phyloP scores from a whole-genome alignment of 2,113 vertebrate species.

The Ornithorhynchus anatinus region DNA sequence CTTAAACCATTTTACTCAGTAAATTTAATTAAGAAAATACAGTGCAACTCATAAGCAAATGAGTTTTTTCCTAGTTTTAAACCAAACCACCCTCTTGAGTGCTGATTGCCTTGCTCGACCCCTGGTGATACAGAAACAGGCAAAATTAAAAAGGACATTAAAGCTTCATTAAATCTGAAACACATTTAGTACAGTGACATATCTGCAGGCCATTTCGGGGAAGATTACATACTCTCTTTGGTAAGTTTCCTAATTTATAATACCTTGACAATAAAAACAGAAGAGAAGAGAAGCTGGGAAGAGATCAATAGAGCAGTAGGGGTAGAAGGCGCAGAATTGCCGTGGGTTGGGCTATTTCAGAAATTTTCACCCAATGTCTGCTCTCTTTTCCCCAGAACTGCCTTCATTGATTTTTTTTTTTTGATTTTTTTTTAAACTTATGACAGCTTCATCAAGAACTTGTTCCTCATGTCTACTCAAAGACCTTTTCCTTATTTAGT shows the following conservation, averaged over 20 bases:
- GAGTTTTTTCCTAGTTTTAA: conserved; percentile 83
- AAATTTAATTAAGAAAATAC: conserved; percentile 88
- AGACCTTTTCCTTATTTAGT: conserved; percentile 1
- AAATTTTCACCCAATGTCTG: neutral
- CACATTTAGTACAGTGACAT: conserved; percentile 88
- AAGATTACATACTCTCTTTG: conserved; percentile 81
- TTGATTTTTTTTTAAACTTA: neutral
- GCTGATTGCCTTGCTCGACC: conserved; percentile 83
- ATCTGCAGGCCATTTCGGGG: conserved; percentile 84
- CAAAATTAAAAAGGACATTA: conserved; percentile 89
- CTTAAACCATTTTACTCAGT: conserved; percentile 82
- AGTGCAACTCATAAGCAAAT: conserved; percentile 86
- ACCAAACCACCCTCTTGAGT: conserved; percentile 81
- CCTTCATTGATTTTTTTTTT: neutral
- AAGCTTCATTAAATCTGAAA: conserved; percentile 89
- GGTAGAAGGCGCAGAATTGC: conserved; percentile 27
- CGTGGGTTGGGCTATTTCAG: neutral
- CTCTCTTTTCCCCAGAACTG: neutral
- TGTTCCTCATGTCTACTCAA: neutral
- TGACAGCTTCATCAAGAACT: neutral
- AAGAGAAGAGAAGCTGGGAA: conserved; percentile 7
- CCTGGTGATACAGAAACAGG: conserved; percentile 83
- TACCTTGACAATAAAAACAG: conserved; percentile 77
- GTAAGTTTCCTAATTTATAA: conserved; percentile 83
- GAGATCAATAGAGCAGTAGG: conserved; percentile 50